Evolutionary conservation across 2,888 invertebrate species (phyloP).

Genomic region (Drosophila melanosoma): DNA sequence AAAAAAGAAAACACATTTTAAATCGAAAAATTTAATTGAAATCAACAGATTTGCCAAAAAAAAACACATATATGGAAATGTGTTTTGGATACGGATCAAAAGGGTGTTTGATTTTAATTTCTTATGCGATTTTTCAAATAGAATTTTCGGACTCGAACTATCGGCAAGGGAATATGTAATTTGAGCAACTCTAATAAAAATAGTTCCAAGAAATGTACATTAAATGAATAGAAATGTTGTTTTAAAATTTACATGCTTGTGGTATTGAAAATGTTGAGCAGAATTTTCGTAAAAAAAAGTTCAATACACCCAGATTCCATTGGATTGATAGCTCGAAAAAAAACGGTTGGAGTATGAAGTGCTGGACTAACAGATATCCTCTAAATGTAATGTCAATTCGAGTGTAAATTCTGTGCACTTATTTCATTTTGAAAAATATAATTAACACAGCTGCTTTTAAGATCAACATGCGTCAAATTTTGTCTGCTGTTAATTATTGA

Average conservation of each 20-base stretch:
- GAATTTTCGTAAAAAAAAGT: background rate
- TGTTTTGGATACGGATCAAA: conserved; percentile 44
- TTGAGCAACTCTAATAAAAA: conserved; percentile 29
- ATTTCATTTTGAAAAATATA: conserved; percentile 15
- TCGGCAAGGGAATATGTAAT: conserved; percentile 49
- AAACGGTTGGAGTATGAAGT: background rate
- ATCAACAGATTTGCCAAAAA: conserved; percentile 59
- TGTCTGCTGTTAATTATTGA: conserved; percentile 26
- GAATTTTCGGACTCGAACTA: conserved; percentile 2
- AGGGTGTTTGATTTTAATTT: conserved; percentile 33
- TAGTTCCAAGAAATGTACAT: background rate
- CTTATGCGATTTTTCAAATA: conserved; percentile 31
- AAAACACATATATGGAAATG: background rate
- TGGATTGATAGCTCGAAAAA: background rate
- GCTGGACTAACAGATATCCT: background rate
- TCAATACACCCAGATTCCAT: background rate
- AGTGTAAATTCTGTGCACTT: background rate
- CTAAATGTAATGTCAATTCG: background rate
- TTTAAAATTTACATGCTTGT: background rate
- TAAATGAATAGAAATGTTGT: background rate
- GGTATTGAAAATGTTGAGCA: background rate
- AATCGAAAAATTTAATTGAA: conserved; percentile 59
- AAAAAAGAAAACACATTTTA: conserved; percentile 14
- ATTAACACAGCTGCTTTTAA: conserved; percentile 45
- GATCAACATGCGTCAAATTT: conserved; percentile 49